Percentiles rank a stretch among this genome's conserved stretches.
phyloP scores from a whole-genome alignment of 2,888 invertebrate genomes.

The Cerastis rubricosa region DNA sequence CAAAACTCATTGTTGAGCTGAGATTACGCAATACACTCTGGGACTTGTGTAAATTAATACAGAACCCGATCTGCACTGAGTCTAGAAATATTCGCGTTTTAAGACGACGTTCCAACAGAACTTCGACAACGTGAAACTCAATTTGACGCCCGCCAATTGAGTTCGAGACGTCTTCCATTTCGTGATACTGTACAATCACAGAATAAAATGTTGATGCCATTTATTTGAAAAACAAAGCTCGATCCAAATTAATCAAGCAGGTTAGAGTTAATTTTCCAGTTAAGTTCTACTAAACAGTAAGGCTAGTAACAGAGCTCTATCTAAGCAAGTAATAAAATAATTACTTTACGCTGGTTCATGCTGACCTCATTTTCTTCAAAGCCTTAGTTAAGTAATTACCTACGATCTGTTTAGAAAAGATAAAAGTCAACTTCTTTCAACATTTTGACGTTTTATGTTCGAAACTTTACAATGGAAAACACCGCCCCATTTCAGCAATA shows the following conservation, averaged over 20 bases:
- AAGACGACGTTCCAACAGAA: neutral
- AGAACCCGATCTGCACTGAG: neutral
- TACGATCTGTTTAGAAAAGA: conserved; percentile 19
- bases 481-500: neutral
- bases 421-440: conserved; percentile 17
- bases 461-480: neutral
- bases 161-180: conserved; percentile 7
- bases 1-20: conserved; percentile 16
- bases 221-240: neutral
- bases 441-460: conserved; percentile 7
- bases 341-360: conserved; percentile 17
- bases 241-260: neutral
- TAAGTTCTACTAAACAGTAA: neutral
- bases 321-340: conserved; percentile 15
- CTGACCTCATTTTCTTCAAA: conserved; percentile 33
- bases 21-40: conserved; percentile 17
- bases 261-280: neutral
- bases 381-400: conserved; percentile 27
- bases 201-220: neutral
- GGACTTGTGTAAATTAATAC: conserved; percentile 18
- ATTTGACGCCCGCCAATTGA: conserved; percentile 34
- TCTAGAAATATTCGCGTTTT: conserved; percentile 13
- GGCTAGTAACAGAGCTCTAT: conserved; percentile 3
- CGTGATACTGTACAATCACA: conserved; percentile 1
- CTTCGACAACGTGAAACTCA: conserved; percentile 9